Conservation (phyloP, 2,113 vertebrate species). For the Dendrocopos noguchii region DNA sequence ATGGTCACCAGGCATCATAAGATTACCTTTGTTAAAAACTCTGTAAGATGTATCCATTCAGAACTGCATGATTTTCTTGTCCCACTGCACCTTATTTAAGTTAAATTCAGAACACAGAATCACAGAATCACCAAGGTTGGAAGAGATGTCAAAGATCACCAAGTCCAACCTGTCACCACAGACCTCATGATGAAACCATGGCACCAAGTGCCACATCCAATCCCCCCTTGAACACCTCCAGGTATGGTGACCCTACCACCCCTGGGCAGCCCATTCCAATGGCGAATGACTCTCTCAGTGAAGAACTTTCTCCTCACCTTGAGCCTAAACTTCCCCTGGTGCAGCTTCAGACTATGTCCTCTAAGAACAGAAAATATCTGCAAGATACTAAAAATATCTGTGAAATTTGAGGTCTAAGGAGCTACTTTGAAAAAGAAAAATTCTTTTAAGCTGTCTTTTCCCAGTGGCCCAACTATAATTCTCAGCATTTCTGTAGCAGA, state of each 20-base stretch:
- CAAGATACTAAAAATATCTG: background rate
- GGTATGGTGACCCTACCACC: too few relatives aligned
- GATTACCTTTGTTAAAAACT: background rate
- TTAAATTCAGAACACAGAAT: slow-evolving; percentile 12
- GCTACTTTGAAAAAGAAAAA: background rate
- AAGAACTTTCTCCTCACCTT: too few relatives aligned
- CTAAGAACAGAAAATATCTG: background rate
- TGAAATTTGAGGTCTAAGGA: background rate
- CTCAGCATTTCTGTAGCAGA: background rate
- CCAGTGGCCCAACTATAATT: background rate
- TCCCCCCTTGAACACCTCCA: too few relatives aligned
- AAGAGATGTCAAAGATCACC: too few relatives aligned
- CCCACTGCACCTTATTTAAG: background rate
- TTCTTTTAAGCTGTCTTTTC: background rate
- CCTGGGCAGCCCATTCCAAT: too few relatives aligned
- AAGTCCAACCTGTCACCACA: too few relatives aligned
- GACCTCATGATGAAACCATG: too few relatives aligned
- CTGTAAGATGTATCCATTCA: background rate
- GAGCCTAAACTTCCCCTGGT: too few relatives aligned
- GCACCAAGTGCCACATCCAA: too few relatives aligned
- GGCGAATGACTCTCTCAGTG: too few relatives aligned
- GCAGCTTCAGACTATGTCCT: too few relatives aligned
- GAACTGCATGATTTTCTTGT: background rate
- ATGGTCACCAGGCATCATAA: background rate
- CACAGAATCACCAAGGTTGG: too few relatives aligned